Evolutionary conservation across 2,113 vertebrate genomes (phyloP), one percentile per base, ranked within the genome.

Genomic region (Chionodraco myersi): DNA sequence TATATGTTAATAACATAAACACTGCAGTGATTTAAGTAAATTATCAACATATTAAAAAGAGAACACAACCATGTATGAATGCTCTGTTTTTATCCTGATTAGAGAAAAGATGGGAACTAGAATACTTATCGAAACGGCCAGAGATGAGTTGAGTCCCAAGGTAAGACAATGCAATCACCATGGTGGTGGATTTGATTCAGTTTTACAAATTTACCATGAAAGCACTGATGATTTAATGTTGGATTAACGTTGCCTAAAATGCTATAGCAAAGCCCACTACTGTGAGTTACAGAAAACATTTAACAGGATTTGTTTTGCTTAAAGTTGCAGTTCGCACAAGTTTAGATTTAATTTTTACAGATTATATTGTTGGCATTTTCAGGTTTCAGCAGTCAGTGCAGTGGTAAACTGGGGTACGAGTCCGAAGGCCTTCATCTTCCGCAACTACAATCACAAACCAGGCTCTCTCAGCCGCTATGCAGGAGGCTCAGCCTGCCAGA

Each of bases 321-420:
- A 3, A 56, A 66, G 15, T 1, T 45, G 15, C 3, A 77, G n/a
- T 48, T 48, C 34, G 65, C 21, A 72, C 6, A 44, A 10, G 2
- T 57, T 58, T 51, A 75, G 68, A 26, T 13, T 26, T 5, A 10
- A 15, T 41, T 69, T 30, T 3, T 12, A 54, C 34, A 5, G 1
- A n/a, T 1, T 4, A 6, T 56, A 2, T 44, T 64, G 3, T 56
- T 85, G 36, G 2, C 45, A 1, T 83, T 77, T 3, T 52, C 76
- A 95, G 94, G 94, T 95, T 60, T 94, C 94, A 75, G 95, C 94
- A 4, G 94, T 95, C 57, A 95, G 94, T 49, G 91, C 94, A 0
- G 94, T 95, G 75, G 94, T 96, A 26, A 96, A 95, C 77, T 94
- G 93, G 93, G 94, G 95, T 1, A 91, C 82, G 6, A 94, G 90